Base-by-base conservation (phyloP, 2,113 vertebrate genomes). In the Lamprologus ornatipinnis region DNA sequence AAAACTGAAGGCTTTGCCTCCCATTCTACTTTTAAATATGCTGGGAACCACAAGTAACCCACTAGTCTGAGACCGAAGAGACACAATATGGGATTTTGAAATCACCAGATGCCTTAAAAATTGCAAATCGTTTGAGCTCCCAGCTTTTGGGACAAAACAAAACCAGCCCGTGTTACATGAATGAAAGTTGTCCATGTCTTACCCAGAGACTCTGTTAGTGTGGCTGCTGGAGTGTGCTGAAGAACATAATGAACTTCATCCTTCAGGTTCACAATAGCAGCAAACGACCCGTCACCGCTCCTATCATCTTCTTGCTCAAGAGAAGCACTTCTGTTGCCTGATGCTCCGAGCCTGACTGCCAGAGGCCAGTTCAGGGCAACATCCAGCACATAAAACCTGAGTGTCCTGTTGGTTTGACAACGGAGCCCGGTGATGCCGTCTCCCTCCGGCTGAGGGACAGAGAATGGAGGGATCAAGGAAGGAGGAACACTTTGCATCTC, bases 181-280 rank as follows among this genome's bases (percentile, higher is more conserved):
- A 11, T 40, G 6, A 73, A 33, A 4, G 7, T 11, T n/a, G 33
- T 53, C 13, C 23, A n/a, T 1, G 5, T 12, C 94, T 93, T 97
- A 99, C 99, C 98, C 87, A 99, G 93, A 37, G 96, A 92, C 85
- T 97, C 90, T 68, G 94, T 96, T 81, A 95, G 82, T 49, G 97
- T 96, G 82, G 94, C 23, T 57, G 96, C 94, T 6, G 95, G 94
- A 51, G 93, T 96, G 33, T 96, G 97, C 85, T 98, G 97, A 88
- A 99, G 95, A 85, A 99, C 94, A 57, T 99, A 98, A 88, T 99
- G 98, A n/a, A 97, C 96, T 90, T 99, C 98, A 81, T 99, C 98
- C 81, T 97, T 97, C 87, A 99, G 94, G 91, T 98, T 97, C 91
- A 99, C 96, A 35, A 99, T 99, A 55, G 98, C 84, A 15, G 97